Evolutionary conservation across 2,797 vertebrate genomes (phyloP).

Genomic region (Sebastolobus alascanus): DNA sequence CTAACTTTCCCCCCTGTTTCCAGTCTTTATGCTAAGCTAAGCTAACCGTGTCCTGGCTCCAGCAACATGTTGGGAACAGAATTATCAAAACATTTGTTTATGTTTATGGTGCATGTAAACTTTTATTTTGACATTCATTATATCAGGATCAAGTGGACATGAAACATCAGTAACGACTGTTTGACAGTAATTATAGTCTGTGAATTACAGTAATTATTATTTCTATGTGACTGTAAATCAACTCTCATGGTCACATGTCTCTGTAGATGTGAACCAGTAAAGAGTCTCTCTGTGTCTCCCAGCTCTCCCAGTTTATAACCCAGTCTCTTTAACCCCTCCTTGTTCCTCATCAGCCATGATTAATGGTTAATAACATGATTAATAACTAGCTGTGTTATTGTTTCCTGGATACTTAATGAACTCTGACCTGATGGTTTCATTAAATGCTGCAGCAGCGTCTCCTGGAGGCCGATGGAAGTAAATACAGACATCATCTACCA

Average conservation of each 20-base stretch:
- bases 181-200: neutral
- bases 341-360: conserved; percentile 78
- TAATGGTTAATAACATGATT: conserved; percentile 72
- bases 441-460: conserved; percentile 65
- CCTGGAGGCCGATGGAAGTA: conserved; percentile 34
- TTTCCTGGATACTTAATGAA: conserved; percentile 71
- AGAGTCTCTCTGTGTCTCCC: conserved; percentile 8
- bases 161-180: neutral
- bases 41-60: neutral
- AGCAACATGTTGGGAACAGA: neutral
- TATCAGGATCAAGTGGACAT: neutral
- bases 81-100: neutral
- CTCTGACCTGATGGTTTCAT: conserved; percentile 63
- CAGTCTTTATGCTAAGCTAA: neutral
- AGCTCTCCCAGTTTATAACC: conserved; percentile 42
- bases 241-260: neutral
- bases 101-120: neutral
- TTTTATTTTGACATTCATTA: neutral
- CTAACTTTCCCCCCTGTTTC: neutral
- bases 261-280: conserved; percentile 8
- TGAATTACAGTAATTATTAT: conserved; percentile 3
- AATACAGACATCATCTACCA: neutral
- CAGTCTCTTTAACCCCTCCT: conserved; percentile 66
- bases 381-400: conserved; percentile 70
- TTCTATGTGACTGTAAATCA: neutral